Conservation (phyloP, 2,888 invertebrate species). For the Polietes domitor region DNA sequence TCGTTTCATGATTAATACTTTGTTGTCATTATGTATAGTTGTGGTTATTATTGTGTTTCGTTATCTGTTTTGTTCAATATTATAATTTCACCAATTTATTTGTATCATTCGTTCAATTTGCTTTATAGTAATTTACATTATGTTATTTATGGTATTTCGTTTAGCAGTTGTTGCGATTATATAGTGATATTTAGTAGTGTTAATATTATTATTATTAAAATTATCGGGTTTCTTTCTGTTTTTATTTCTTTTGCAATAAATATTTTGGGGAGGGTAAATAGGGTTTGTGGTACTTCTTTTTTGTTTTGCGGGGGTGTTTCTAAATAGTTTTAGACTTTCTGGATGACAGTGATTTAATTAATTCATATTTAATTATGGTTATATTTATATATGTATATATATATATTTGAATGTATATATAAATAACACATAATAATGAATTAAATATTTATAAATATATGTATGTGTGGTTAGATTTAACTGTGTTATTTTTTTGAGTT, state of each 20-base stretch:
- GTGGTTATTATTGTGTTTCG: conserved; percentile 31
- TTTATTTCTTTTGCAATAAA: conserved; percentile 14
- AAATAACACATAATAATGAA: conserved; percentile 57
- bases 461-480: neutral
- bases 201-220: conserved; percentile 16
- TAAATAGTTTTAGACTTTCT: conserved; percentile 39
- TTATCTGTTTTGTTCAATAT: conserved; percentile 5
- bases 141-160: conserved; percentile 11
- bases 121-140: conserved; percentile 28
- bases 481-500: conserved; percentile 3
- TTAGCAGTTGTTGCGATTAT: conserved; percentile 54
- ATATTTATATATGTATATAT: conserved; percentile 13
- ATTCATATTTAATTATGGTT: conserved; percentile 42
- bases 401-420: conserved; percentile 8
- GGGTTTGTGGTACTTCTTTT: neutral
- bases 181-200: conserved; percentile 29
- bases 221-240: neutral
- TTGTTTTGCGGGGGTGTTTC: conserved; percentile 35
- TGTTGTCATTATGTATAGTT: conserved; percentile 29
- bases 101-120: conserved; percentile 43
- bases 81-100: conserved; percentile 49
- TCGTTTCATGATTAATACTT: conserved; percentile 65
- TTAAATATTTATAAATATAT: conserved; percentile 8
- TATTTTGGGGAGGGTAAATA: neutral
- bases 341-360: conserved; percentile 63